Base-by-base conservation (phyloP, 1,140 invertebrate genomes). In the Riptortus pedestris region DNA sequence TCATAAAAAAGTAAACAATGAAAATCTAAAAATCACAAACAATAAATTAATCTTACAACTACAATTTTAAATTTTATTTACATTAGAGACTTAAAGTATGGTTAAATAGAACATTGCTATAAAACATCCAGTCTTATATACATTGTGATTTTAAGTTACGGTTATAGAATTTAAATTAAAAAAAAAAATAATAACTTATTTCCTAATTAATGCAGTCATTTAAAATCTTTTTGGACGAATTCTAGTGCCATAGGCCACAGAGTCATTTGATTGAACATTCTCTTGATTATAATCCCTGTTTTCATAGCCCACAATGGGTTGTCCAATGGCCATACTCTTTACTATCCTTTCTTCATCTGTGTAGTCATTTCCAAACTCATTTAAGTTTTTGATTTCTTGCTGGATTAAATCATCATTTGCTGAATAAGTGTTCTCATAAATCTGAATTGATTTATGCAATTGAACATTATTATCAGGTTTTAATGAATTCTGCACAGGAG, bases 401-500 rank as follows among this genome's bases (percentile, higher is more conserved):
- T 55, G 5, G 3, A 55, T 24, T 1, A 55, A 16, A 2, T 55
- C 51, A 16, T 33, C 45, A 18, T 62, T 22, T 7, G 14, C 16
- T 4, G n/a, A 18, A 27, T 62, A 51, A 12, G 43, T 24, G 11
- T 45, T 60, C 18, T 45, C 45, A 18, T 62, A 61, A 27, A 66
- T 62, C 27, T 60, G 62, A 16, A 59, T 66, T 2, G 62, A 63
- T 33, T 63, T 60, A 27, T 60, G 29, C 11, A 61, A 43, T 27
- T 59, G 62, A 5, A 64, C 57, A 20, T 63, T 63, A 9, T 66
- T 58, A 28, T 64, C 65, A n/a, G 55, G 64, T 45, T 65, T 65
- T 4, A 43, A 31, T 2, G 45, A 51, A 16, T 47, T 38, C 11
- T 29, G 26, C 14, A 20, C 52, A 22, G 27, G 11, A 7, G 26